Evolutionary conservation across 2,113 vertebrate species (phyloP).

Genomic region (Microcebus lehilahytsara): DNA sequence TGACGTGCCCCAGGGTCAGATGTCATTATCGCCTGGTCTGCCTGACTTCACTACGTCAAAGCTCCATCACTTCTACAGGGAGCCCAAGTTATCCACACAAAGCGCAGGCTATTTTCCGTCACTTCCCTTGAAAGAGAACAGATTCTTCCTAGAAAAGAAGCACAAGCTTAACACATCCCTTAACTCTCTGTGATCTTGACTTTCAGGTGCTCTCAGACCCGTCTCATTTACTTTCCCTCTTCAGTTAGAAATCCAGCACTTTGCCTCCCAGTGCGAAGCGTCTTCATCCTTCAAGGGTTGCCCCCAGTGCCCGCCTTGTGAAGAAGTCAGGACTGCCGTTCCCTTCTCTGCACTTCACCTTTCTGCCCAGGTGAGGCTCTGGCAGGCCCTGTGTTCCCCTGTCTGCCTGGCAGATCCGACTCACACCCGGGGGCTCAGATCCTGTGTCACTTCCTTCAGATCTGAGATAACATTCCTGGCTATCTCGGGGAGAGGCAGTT

Average conservation of each 20-base stretch:
- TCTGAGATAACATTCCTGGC: background rate
- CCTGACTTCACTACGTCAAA: background rate
- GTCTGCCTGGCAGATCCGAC: too few species aligned
- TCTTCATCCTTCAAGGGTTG: background rate
- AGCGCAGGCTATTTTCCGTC: background rate
- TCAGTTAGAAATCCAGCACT: background rate
- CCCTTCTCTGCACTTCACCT: background rate
- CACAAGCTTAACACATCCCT: fast-evolving
- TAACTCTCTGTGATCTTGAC: background rate
- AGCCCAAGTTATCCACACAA: fast-evolving
- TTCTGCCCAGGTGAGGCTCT: background rate
- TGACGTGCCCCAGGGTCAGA: fast-evolving
- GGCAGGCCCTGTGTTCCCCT: background rate
- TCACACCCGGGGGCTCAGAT: fast-evolving
- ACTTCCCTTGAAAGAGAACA: background rate
- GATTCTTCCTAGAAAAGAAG: background rate
- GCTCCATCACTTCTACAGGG: fast-evolving
- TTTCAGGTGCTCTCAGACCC: too few species aligned
- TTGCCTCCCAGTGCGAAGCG: fast-evolving
- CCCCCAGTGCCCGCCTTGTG: fast-evolving
- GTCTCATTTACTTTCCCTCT: background rate
- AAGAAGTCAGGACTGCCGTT: fast-evolving
- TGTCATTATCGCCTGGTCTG: background rate
- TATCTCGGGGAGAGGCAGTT: fast-evolving
- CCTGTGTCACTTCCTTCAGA: fast-evolving